Evolutionary conservation across 2,888 invertebrate species (phyloP), one percentile per base, ranked within the genome.

Genomic region (Athalia circularis): DNA sequence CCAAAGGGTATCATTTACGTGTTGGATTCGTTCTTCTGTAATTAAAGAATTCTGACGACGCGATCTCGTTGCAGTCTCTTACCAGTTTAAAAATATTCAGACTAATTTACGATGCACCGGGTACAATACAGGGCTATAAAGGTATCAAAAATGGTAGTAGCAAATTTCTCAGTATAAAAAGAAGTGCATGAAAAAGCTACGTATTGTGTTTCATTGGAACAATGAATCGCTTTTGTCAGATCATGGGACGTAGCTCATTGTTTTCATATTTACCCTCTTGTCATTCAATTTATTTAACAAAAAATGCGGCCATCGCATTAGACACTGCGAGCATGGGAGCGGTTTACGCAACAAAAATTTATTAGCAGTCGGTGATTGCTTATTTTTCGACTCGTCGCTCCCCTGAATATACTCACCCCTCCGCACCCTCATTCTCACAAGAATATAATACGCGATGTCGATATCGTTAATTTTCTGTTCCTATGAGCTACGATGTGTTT

Each of bases 361-460:
- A 29, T 29, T 29, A 29, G 29, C 29, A 29, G 29, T 1, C 29
- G 29, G 29, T 29, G 2, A 29, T 29, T 29, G 29, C 29, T n/a
- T n/a, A 43, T n/a, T 29, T 9, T 45, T 54, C 52, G 29, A 13
- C n/a, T 29, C 29, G 29, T 29, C 29, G 29, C 29, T 68, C 54
- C 29, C 29, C 29, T 3, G 3, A 11, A n/a, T 13, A n/a, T 54
- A 29, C 61, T 29, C 13, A 11, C 11, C 59, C 59, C 43, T 59
- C 67, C 61, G 50, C 15, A 77, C 65, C 67, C 29, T 59, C 72
- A 62, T 77, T 59, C 80, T 84, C 82, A 82, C 62, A 84, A 85
- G 82, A 84, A 84, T 84, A 84, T 83, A 83, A 81, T 81, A 83
- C 80, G 81, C 80, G 79, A 76, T 77, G 68, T 81, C 80, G 79